Base-by-base conservation (phyloP, 2,113 vertebrate genomes). In the Sterrhoptilus dennistouni region DNA sequence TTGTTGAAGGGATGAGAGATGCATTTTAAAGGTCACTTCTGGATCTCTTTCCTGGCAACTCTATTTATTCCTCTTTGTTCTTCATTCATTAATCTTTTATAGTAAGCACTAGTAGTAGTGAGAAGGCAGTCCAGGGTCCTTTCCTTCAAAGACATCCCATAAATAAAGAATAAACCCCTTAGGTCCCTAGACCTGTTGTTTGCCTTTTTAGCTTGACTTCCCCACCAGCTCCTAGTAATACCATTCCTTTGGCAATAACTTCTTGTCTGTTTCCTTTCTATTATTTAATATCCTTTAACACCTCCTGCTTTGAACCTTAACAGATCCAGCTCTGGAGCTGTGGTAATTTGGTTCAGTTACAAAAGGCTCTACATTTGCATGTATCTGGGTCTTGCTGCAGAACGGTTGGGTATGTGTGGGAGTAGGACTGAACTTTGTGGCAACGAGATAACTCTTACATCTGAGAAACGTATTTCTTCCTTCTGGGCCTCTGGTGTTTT, bases 341-440 rank as follows among this genome's bases (percentile, higher is more conserved):
- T 59, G 76, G 35, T 56, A 89, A 94, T 89, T 77, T 92, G 49
- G 60, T 88, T 83, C 82, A 90, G 84, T 90, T 92, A 66, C 92
- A 94, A 93, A 83, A 92, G 83, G 52, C 54, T 83, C 63, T 40
- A n/a, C 63, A 93, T 95, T 94, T 95, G 76, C 92, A 92, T 90
- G 78, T 95, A 92, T 95, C 92, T 95, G 71, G 96, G 83, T 90
- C 92, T 96, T 31, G 69, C 72, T 90, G 71, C 76, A 53, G 77
- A 95, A 72, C 0, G 53, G 44, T 22, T 87, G 64, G 54, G 25
- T 74, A 40, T 83, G 88, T 22, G 93, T 95, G 80, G 93, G 86
- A 94, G 76, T 92, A 86, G 59, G 80, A 53, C 68, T 96, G 83
- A 95, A 92, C 85, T 96, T 90, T 31, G n/a, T 79, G 36, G 72